A percentile compares a stretch with the other conserved stretches of the same genome.
These are phyloP conservation scores for Cyclina sinensis DNA, from an alignment of 1,140 invertebrate species.

Conservation along the genomic window DNA sequence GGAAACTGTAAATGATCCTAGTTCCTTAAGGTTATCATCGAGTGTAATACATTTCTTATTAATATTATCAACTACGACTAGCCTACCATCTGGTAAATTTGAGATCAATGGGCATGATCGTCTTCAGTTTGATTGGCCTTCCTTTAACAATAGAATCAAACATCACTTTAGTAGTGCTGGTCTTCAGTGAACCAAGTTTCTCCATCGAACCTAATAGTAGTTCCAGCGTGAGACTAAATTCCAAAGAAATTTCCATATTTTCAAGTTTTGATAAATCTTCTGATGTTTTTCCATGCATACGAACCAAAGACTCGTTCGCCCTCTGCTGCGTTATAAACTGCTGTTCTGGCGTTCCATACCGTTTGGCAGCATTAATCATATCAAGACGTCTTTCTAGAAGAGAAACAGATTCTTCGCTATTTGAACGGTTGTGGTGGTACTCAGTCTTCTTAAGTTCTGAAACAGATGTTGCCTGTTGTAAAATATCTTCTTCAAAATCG, in stretches of 20 bases:
- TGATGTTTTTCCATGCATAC: background rate
- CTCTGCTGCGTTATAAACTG: background rate
- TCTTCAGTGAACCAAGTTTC: too few species aligned
- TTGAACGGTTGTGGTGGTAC: background rate
- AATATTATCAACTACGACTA: background rate
- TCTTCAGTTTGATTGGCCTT: background rate
- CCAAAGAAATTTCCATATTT: background rate
- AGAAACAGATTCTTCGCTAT: background rate
- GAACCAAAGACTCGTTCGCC: background rate
- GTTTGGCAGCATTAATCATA: background rate
- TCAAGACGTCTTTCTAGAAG: background rate
- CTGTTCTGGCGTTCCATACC: background rate
- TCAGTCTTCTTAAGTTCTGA: background rate
- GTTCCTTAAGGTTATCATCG: background rate
- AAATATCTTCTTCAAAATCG: background rate
- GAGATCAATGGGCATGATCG: background rate
- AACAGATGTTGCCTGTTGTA: background rate
- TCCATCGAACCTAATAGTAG: too few species aligned
- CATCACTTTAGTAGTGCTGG: too few species aligned
- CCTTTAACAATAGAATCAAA: background rate
- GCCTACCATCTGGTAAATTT: background rate
- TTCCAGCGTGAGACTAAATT: too few species aligned
- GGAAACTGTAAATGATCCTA: background rate
- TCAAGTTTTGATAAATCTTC: background rate
- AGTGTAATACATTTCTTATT: background rate